Percentiles rank a stretch among this genome's conserved stretches.
phyloP scores from a whole-genome alignment of 1,140 invertebrate species.

The Aleiodes sp. region DNA sequence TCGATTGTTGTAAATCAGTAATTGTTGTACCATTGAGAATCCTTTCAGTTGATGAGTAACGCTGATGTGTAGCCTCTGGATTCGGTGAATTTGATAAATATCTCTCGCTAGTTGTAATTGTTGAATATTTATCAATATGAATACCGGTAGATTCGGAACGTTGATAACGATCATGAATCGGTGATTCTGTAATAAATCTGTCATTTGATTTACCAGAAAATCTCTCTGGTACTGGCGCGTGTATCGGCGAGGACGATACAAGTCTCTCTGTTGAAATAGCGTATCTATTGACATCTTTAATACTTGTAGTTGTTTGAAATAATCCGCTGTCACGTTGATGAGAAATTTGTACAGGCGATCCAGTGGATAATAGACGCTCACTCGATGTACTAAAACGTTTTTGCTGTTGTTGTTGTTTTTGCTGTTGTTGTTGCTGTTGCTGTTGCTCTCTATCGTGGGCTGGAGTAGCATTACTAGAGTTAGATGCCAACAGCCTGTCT shows the following conservation, averaged over 20 bases:
- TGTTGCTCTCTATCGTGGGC: slow-evolving; percentile 55
- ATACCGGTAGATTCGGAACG: slow-evolving; percentile 37
- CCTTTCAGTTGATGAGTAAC: slow-evolving; percentile 57
- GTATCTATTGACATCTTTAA: slow-evolving; percentile 40
- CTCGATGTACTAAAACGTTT: slow-evolving; percentile 46
- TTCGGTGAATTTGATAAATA: slow-evolving; percentile 56
- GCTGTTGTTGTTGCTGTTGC: slow-evolving; percentile 47
- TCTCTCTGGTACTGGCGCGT: slow-evolving; percentile 57
- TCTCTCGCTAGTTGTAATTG: slow-evolving; percentile 49
- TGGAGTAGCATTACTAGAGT: background rate
- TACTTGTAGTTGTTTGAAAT: slow-evolving; percentile 6
- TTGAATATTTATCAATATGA: slow-evolving; percentile 51
- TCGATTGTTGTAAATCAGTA: slow-evolving; percentile 20
- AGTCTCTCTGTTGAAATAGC: slow-evolving; percentile 51
- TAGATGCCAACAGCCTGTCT: slow-evolving; percentile 51
- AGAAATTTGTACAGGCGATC: slow-evolving; percentile 54
- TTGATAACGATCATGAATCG: slow-evolving; percentile 54
- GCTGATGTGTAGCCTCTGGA: slow-evolving; percentile 52
- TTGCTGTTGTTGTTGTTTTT: slow-evolving; percentile 25
- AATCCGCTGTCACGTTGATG: slow-evolving; percentile 33
- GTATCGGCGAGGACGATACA: slow-evolving; percentile 56
- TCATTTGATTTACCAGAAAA: slow-evolving; percentile 49
- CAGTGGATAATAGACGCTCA: slow-evolving; percentile 52
- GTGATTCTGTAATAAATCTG: slow-evolving; percentile 44
- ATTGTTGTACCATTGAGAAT: slow-evolving; percentile 34